Base-by-base conservation (phyloP, 2,113 vertebrate species). In the Hystrix brachyura region DNA sequence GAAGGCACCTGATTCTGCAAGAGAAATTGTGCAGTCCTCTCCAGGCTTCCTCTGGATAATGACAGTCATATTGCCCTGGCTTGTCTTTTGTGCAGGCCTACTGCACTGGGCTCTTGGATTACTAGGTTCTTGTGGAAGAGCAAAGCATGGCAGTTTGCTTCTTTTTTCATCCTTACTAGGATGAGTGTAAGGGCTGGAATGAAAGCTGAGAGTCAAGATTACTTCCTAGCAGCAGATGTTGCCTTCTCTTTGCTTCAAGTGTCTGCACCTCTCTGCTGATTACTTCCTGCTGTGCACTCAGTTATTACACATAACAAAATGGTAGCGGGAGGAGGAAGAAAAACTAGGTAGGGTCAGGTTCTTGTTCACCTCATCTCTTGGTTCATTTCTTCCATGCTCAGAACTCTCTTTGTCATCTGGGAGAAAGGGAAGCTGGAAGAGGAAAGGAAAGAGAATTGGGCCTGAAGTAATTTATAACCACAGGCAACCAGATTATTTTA, bases 321-420 rank as follows among this genome's bases (percentile, higher is more conserved):
- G 90, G 38, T 38, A 34, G 18, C 21, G 12, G 11, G 32, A 80
- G 21, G 53, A 62, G 67, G 32, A 51, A 86, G 65, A 87, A 89
- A 94, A 89, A 21, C 74, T 71, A 34, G 32, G 83, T 34, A 84
- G 78, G 95, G 90, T 96, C 95, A 96, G 85, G 27, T 90, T 95
- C 76, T 82, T 8, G 0, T 90, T 97, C 81, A 94, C 87, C 87
- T 95, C 78, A 88, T 97, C 83, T 18, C 92, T 82, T 71, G 90
- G 76, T 90, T 98, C 95, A 96, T 96, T 92, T 96, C 90, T 90
- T 92, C 60, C 69, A 53, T 57, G 81, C 23, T 72, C 59, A 86
- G 92, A 92, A 78, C 76, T 88, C 95, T 59, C 87, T 96, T 91
- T 96, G 94, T 97, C 90, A 97, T 86, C 87, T 11, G 15, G 48